These are phyloP conservation scores for Volucella bombylans DNA, from an alignment of 2,888 invertebrate genomes.

Conservation along the genomic window DNA sequence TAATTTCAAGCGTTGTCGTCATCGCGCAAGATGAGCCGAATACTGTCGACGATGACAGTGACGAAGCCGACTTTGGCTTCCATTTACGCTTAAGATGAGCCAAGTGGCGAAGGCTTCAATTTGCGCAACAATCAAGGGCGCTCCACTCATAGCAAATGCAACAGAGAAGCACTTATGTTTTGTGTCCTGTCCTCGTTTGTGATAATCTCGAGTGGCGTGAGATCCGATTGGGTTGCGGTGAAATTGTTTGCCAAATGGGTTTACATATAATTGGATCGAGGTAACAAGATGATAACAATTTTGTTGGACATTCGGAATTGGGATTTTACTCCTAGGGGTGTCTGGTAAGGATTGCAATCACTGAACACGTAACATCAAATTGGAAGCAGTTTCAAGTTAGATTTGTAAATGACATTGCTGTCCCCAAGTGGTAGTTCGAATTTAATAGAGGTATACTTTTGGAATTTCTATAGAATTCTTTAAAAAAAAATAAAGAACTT, in stretches of 20 bases:
- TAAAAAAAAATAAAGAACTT: too few species aligned
- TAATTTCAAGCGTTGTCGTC: slow-evolving; percentile 28
- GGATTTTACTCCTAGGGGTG: slow-evolving; percentile 4
- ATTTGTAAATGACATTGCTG: too few species aligned
- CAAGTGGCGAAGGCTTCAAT: slow-evolving; percentile 36
- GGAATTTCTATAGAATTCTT: too few species aligned
- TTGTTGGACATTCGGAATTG: slow-evolving; percentile 47
- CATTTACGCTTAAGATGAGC: neutral
- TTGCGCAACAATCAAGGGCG: slow-evolving; percentile 51
- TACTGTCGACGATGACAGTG: neutral
- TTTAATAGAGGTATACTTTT: too few species aligned
- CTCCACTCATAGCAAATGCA: slow-evolving; percentile 55
- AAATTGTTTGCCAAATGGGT: slow-evolving; percentile 44
- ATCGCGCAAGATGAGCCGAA: slow-evolving; percentile 2
- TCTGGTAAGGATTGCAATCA: too few species aligned
- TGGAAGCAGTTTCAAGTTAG: too few species aligned
- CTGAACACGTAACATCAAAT: too few species aligned
- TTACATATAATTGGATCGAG: slow-evolving; percentile 64
- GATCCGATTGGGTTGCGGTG: slow-evolving; percentile 7
- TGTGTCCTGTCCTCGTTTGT: slow-evolving; percentile 31
- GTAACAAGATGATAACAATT: slow-evolving; percentile 55
- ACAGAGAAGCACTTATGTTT: slow-evolving; percentile 65
- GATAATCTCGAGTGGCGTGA: slow-evolving; percentile 29
- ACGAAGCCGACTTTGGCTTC: too few species aligned
- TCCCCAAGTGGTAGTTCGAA: too few species aligned